Base-by-base conservation (phyloP, 2,113 vertebrate species). In the Conger conger region DNA sequence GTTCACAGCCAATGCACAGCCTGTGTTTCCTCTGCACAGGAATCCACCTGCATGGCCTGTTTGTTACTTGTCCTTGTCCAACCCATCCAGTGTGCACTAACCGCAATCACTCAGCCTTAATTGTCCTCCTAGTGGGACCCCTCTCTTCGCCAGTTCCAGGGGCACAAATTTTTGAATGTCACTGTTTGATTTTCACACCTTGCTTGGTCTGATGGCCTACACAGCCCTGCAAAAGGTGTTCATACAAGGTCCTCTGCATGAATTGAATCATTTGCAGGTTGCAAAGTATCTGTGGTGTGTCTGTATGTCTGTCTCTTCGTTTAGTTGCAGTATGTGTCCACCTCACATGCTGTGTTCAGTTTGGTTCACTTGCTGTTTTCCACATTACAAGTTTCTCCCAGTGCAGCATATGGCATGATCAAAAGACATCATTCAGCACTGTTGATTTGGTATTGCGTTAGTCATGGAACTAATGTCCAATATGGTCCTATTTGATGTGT, bases 401-500 rank as follows among this genome's bases (percentile, higher is more conserved):
- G n/a, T 73, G n/a, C 68, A 73, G n/a, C 68, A 73, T 73, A 73
- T 30, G 68, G n/a, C 27, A 73, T 27, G 2, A 73, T 73, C n/a
- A 73, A 33, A 73, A 73, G n/a, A 33, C 68, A 73, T 30, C n/a
- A 73, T 73, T 30, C 68, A 30, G 68, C n/a, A 73, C 68, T n/a
- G 68, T 73, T 33, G 68, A 8, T 33, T 13, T 73, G 27, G 27
- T 68, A n/a, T n/a, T n/a, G 6, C 60, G 27, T 9, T 33, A 73
- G 68, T 73, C 15, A 73, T 13, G 27, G n/a, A 33, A 33, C 68
- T 73, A 73, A 73, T 9, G 33, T 73, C 68, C 68, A 33, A 68
- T 68, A 68, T 68, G 60, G 17, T 86, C 7, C 57, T 35, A 42
- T 38, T 38, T 86, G 36, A 78, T 57, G 23, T 81, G 27, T 17